These are phyloP conservation scores for Ginglymostoma cirratum DNA, from an alignment of 2,113 vertebrate species.

Conservation along the genomic window DNA sequence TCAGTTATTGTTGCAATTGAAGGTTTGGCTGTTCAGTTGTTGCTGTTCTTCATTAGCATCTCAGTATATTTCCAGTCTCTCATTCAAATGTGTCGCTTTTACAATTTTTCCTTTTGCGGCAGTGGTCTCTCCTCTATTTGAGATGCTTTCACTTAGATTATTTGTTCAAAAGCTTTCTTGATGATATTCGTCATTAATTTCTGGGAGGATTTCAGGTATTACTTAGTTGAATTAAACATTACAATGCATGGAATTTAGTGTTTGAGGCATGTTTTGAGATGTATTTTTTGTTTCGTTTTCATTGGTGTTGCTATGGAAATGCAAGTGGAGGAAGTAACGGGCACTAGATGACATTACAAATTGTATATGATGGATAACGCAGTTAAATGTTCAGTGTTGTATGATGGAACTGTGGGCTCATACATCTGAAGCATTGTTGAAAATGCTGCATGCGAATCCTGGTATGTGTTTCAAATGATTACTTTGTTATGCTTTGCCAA, in stretches of 20 bases:
- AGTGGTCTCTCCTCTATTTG: background rate
- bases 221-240: background rate
- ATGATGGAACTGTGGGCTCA: background rate
- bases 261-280: conserved; percentile 1
- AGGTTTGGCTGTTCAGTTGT: conserved; percentile 12
- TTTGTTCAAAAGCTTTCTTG: background rate
- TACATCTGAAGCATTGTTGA: background rate
- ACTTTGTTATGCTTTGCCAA: background rate
- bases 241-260: background rate
- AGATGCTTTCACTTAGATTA: background rate
- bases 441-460: conserved; percentile 28
- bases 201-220: background rate
- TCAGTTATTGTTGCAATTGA: background rate
- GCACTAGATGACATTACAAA: conserved; percentile 13
- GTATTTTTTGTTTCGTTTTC: conserved; percentile 10
- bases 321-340: background rate
- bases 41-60: background rate
- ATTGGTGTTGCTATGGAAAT: conserved; percentile 36
- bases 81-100: background rate
- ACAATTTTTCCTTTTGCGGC: background rate
- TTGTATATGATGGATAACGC: conserved; percentile 29
- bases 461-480: background rate
- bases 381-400: background rate
- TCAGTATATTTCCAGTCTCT: conserved; percentile 10
- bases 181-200: background rate